A percentile compares a stretch with the other conserved stretches of the same genome.
Evolutionary conservation across 2,888 invertebrate species (phyloP).

Genomic region (Cetonia aurata): DNA sequence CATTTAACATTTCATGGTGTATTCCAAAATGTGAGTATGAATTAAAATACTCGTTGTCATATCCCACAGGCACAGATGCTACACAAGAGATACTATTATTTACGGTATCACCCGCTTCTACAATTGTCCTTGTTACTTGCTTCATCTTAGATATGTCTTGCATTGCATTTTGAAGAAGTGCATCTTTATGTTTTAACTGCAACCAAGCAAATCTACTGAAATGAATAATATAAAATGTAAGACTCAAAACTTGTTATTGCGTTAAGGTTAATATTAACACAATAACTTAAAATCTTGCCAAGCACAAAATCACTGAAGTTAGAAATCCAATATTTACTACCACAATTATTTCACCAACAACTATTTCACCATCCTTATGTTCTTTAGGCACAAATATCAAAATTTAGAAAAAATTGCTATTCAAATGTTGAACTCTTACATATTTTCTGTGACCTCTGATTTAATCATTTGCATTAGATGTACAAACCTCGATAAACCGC

Average conservation of each 20-base stretch:
- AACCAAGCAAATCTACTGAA: conserved; percentile 62
- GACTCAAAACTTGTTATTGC: neutral
- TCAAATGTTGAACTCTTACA: neutral
- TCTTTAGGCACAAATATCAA: neutral
- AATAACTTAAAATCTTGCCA: neutral
- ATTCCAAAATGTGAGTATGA: conserved; percentile 93
- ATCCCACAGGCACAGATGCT: conserved; percentile 70
- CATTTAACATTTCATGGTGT: conserved; percentile 94
- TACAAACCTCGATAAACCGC: too few relatives aligned
- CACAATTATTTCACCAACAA: too few relatives aligned
- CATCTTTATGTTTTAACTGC: conserved; percentile 73
- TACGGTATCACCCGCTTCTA: conserved; percentile 64
- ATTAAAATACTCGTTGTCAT: conserved; percentile 84
- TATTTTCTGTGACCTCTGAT: too few relatives aligned
- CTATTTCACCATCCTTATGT: neutral
- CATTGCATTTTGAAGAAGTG: conserved; percentile 72
- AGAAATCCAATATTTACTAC: neutral
- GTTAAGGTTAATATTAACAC: neutral
- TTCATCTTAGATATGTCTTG: conserved; percentile 74
- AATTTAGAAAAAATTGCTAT: neutral
- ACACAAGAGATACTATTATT: conserved; percentile 58
- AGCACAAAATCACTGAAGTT: conserved; percentile 1
- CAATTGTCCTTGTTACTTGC: conserved; percentile 70
- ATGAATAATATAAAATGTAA: conserved; percentile 26
- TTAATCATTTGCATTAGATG: neutral